These are phyloP conservation scores for Drosophila quasianomalipes DNA, from an alignment of 2,888 invertebrate genomes.

Conservation along the genomic window DNA sequence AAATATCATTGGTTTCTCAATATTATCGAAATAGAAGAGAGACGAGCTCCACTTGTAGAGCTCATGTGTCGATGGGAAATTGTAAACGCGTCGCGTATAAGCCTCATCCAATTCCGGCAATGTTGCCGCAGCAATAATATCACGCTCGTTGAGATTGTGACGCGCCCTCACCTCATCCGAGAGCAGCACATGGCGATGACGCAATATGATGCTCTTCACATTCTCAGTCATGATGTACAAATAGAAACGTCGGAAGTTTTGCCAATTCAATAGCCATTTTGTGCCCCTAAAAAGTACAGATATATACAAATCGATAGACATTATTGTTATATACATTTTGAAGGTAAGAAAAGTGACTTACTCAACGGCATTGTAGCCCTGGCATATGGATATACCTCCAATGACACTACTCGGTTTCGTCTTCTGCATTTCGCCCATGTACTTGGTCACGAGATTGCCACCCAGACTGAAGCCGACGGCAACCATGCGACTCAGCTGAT, in stretches of 20 bases:
- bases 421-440: constrained; percentile 91
- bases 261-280: constrained; percentile 93
- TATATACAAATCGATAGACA: too few relatives aligned
- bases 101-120: constrained; percentile 95
- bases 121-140: constrained; percentile 94
- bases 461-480: constrained; percentile 97
- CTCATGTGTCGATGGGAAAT: constrained; percentile 91
- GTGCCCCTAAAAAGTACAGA: constrained; percentile 88
- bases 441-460: constrained; percentile 96
- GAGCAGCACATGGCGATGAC: constrained; percentile 91
- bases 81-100: constrained; percentile 92
- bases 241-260: constrained; percentile 95
- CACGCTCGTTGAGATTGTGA: constrained; percentile 91
- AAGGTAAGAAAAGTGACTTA: constrained; percentile 86
- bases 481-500: constrained; percentile 91
- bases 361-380: constrained; percentile 97
- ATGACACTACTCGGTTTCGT: constrained; percentile 90
- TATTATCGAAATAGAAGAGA: constrained; percentile 91
- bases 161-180: constrained; percentile 90
- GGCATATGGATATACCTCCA: constrained; percentile 96
- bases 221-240: constrained; percentile 97
- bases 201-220: constrained; percentile 94
- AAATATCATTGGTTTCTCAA: constrained; percentile 94
- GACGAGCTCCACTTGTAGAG: constrained; percentile 95
- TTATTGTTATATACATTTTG: neutral